These are phyloP conservation scores for Ochropacha duplaris DNA, from an alignment of 2,888 invertebrate genomes.

Conservation along the genomic window DNA sequence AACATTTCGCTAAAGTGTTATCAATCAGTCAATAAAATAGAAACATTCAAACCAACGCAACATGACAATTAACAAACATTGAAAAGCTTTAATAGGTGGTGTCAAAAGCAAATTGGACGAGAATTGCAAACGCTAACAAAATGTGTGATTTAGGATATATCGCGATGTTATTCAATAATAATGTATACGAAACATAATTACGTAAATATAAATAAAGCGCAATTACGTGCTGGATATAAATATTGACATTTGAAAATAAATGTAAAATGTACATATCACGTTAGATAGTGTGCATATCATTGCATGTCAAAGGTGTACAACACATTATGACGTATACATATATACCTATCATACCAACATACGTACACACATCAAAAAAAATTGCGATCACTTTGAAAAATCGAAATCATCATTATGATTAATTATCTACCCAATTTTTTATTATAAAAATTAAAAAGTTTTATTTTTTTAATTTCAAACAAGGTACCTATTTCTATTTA, in stretches of 20 bases:
- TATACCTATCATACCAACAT: no score
- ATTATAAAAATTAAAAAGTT: no score
- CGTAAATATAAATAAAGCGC: constrained; percentile 14
- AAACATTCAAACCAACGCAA: background rate
- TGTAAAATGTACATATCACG: background rate
- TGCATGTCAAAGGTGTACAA: no score
- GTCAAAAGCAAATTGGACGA: constrained; percentile 62
- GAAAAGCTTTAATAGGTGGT: constrained; percentile 42
- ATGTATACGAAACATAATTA: constrained; percentile 27
- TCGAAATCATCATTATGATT: no score
- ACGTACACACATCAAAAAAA: no score
- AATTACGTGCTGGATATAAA: background rate
- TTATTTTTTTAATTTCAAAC: no score
- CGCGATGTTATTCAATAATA: constrained; percentile 5
- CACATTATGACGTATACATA: no score
- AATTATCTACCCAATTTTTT: no score
- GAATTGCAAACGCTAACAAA: constrained; percentile 62
- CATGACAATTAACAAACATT: constrained; percentile 18
- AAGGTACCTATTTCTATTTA: no score
- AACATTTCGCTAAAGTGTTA: background rate
- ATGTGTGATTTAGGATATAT: constrained; percentile 15
- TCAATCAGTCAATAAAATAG: background rate
- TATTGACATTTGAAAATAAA: no score
- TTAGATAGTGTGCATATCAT: background rate
- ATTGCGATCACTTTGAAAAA: no score